Evolutionary conservation across 2,888 invertebrate genomes (phyloP).

Genomic region (Drosophila cyrtoloma): DNA sequence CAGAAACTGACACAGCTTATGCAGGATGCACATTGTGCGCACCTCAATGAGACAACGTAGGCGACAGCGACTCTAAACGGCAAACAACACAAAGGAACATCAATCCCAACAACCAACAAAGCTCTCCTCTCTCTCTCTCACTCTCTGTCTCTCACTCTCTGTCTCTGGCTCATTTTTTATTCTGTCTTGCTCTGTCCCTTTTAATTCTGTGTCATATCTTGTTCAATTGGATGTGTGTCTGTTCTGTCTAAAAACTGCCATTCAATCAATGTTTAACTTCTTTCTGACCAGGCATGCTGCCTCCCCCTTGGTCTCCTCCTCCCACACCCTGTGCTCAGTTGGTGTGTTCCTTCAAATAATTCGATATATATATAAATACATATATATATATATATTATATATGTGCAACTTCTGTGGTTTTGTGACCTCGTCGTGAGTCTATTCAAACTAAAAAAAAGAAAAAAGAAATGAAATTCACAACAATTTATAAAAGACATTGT

Average conservation of each 20-base stretch:
- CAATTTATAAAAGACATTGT: slow-evolving; percentile 75
- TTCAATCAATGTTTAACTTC: not conserved
- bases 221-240: not conserved
- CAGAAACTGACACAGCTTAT: slow-evolving; percentile 84
- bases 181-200: not conserved
- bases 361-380: not conserved
- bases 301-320: not conserved
- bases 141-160: not conserved
- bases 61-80: slow-evolving; percentile 11
- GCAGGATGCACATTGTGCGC: slow-evolving; percentile 84
- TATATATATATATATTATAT: slow-evolving; percentile 4
- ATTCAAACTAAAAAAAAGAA: not conserved
- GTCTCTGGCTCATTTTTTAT: not conserved
- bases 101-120: not conserved
- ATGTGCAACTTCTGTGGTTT: slow-evolving; percentile 29
- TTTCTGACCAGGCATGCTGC: not conserved
- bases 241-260: slow-evolving; percentile 1
- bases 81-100: slow-evolving; percentile 4
- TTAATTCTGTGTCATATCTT: not conserved
- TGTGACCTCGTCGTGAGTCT: slow-evolving; percentile 17
- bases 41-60: slow-evolving; percentile 81
- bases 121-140: not conserved
- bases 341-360: slow-evolving; percentile 18
- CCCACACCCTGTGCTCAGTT: slow-evolving; percentile 1
- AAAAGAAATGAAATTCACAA: slow-evolving; percentile 47